Percentiles rank a stretch among this genome's conserved stretches.
These are phyloP conservation scores for Coturnix japonica DNA, from an alignment of 2,113 vertebrate genomes.

Conservation along the genomic window DNA sequence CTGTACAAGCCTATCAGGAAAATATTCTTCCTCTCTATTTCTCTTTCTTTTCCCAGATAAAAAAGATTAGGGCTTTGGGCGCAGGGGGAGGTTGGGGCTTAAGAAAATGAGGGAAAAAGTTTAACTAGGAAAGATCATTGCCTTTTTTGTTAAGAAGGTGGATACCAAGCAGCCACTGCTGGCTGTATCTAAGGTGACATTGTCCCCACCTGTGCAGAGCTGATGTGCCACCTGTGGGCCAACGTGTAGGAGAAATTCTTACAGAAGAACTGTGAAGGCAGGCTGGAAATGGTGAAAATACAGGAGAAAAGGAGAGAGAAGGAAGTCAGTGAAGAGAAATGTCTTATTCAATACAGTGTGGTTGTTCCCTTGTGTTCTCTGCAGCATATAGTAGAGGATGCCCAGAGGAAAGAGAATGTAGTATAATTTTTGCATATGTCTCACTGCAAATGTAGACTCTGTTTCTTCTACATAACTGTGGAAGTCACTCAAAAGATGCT, in stretches of 20 bases:
- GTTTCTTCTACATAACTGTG: not conserved
- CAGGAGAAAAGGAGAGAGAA: not conserved
- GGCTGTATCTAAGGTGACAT: not conserved
- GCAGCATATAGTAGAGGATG: not conserved
- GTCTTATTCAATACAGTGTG: not conserved
- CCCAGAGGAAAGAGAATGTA: not conserved
- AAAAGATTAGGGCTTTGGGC: constrained; percentile 6
- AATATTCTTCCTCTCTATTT: constrained; percentile 1
- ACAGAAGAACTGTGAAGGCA: not conserved
- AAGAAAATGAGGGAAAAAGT: not conserved
- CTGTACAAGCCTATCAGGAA: constrained; percentile 16
- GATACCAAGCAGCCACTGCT: not conserved
- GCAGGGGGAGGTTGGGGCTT: not conserved
- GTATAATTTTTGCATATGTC: not conserved
- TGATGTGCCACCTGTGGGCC: not conserved
- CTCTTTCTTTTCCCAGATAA: not conserved
- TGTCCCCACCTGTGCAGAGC: not conserved
- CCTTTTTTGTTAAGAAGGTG: not conserved
- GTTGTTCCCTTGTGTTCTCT: not conserved
- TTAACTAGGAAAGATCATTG: not conserved
- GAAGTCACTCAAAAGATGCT: not conserved
- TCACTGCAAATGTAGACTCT: not conserved
- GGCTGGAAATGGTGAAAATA: not conserved
- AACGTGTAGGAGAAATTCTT: not conserved
- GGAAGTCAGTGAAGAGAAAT: not conserved